A percentile compares a stretch with the other conserved stretches of the same genome.
Conservation (phyloP, 2,888 invertebrate genomes). For the Tromatobia lineatoria region DNA sequence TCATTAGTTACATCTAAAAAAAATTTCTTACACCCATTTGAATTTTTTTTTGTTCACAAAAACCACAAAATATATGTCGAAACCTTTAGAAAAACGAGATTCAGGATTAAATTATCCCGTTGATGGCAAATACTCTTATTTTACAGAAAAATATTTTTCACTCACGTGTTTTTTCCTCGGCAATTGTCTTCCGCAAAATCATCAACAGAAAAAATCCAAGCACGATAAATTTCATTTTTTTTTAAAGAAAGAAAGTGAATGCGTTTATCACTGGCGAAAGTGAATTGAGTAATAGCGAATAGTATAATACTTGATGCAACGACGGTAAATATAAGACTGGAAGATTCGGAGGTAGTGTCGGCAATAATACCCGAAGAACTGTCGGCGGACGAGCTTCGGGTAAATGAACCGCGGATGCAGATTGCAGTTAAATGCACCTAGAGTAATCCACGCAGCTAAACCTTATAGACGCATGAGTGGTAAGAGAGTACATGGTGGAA, state of each 20-base stretch:
- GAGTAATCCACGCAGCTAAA: slow-evolving; percentile 30
- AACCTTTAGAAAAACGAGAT: no score
- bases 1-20: not conserved
- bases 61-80: no score
- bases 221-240: slow-evolving; percentile 42
- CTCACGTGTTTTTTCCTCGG: slow-evolving; percentile 68
- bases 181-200: slow-evolving; percentile 28
- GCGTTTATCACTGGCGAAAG: not conserved
- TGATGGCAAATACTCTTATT: no score
- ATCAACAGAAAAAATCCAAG: slow-evolving; percentile 29
- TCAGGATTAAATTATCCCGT: no score
- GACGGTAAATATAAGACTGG: not conserved
- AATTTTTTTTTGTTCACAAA: no score
- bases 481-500: slow-evolving; percentile 50
- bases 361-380: slow-evolving; percentile 34
- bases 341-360: not conserved
- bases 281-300: not conserved
- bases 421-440: slow-evolving; percentile 62
- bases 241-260: not conserved
- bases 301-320: not conserved
- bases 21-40: no score
- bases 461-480: slow-evolving; percentile 6
- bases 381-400: slow-evolving; percentile 43
- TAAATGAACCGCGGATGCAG: slow-evolving; percentile 60
- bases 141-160: no score